These are phyloP conservation scores for Microtus montanus DNA, from an alignment of 2,113 vertebrate species.

Conservation along the genomic window DNA sequence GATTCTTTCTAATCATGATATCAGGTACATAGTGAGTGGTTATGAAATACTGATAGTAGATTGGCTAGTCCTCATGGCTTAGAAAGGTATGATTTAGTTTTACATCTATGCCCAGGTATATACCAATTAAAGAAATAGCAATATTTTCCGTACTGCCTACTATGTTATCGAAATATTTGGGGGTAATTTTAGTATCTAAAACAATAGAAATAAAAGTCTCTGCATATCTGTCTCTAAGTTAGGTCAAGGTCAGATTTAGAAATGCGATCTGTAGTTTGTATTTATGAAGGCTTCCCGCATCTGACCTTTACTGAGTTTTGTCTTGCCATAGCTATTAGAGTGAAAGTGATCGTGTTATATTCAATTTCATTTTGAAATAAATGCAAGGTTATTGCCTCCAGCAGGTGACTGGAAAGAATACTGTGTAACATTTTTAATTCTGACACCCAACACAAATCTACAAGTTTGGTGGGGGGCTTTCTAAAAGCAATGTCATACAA, in stretches of 20 bases:
- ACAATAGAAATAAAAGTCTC: not conserved
- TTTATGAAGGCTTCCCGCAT: not conserved
- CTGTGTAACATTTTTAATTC: not conserved
- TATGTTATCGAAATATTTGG: not conserved
- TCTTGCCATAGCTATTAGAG: not conserved
- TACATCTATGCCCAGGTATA: not conserved
- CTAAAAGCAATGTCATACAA: not conserved
- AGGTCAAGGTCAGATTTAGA: constrained; percentile 48
- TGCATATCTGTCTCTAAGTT: not conserved
- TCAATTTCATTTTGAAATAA: constrained; percentile 47
- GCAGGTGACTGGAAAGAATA: constrained; percentile 50
- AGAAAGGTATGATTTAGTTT: not conserved
- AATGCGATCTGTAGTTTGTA: not conserved
- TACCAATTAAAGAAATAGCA: not conserved
- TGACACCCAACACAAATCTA: constrained; percentile 18
- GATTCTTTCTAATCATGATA: not conserved
- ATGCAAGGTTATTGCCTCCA: constrained; percentile 55
- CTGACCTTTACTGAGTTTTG: constrained; percentile 49
- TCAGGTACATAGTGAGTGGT: fast-evolving
- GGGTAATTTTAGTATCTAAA: not conserved
- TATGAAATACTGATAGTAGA: not conserved
- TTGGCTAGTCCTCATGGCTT: not conserved
- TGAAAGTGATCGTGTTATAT: constrained; percentile 26
- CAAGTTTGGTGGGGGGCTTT: not conserved
- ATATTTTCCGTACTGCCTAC: not conserved